phyloP scores from a whole-genome alignment of 2,888 invertebrate species.

The Drosophila anomelani region DNA sequence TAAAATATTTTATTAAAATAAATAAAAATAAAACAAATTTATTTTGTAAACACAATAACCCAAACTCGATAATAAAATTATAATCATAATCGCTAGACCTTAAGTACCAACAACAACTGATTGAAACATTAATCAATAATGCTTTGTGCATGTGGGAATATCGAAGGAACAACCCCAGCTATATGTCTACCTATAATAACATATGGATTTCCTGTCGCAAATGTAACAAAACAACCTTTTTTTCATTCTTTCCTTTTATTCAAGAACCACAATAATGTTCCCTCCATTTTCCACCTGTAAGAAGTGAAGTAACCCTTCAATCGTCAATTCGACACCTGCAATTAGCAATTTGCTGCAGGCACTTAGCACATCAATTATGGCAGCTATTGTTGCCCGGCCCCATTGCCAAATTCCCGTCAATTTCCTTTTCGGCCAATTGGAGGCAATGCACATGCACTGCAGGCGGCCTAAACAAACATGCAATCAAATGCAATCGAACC shows the following conservation, averaged over 20 bases:
- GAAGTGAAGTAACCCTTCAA: slow-evolving; percentile 59
- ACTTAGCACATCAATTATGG: slow-evolving; percentile 56
- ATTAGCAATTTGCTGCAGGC: slow-evolving; percentile 60
- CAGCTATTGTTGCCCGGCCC: slow-evolving; percentile 44
- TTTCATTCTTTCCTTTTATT: not conserved
- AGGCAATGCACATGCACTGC: slow-evolving; percentile 38
- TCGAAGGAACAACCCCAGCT: not conserved
- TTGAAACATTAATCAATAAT: slow-evolving; percentile 39
- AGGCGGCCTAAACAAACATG: slow-evolving; percentile 67
- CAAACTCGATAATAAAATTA: not conserved
- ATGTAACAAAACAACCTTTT: not conserved
- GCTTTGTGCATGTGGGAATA: not conserved
- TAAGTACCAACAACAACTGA: not conserved
- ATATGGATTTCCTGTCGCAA: slow-evolving; percentile 25
- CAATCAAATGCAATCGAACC: slow-evolving; percentile 79
- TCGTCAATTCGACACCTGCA: slow-evolving; percentile 61
- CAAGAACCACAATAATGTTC: not conserved
- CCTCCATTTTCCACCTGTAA: slow-evolving; percentile 19
- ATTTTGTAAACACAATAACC: too few relatives aligned
- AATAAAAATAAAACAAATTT: too few relatives aligned
- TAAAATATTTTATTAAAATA: too few relatives aligned
- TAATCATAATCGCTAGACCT: not conserved
- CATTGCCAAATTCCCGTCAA: slow-evolving; percentile 58
- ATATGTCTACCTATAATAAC: not conserved
- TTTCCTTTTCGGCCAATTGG: slow-evolving; percentile 73